Evolutionary conservation across 64 coral and sea anemone species (phyloP), one percentile per base, ranked within the genome.

Genomic region (Stylophora pistillata): DNA sequence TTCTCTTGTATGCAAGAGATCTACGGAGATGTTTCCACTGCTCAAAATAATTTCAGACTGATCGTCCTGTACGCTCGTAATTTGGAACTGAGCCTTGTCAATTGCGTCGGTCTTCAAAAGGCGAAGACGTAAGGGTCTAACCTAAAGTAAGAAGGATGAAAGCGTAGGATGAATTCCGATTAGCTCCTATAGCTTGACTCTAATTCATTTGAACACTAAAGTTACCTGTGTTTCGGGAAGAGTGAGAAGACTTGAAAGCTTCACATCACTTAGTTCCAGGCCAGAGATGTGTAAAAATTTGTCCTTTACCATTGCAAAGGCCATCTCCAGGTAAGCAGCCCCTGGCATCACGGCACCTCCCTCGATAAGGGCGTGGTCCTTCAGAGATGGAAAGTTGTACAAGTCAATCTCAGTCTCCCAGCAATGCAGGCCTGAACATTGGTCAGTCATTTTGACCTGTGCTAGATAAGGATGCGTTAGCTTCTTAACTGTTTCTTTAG

Each of bases 321-420:
- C 91, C 86, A 93, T 93, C 74, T 93, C 91, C 17, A 93, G 23
- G 56, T 94, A 94, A 13, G 66, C 72, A 25, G 87, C 92, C 21
- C 78, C 92, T 20, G 92, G 92, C 77, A 94, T 66, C 32, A 94
- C 81, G 53, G 92, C n/a, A 69, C 87, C 87, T 14, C 92, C 87
- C 68, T 89, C 78, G 4, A n/a, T 34, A 0, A 94, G 29, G 29
- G 92, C 71, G 55, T 94, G 92, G 81, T 94, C 92, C 30, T 83
- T 85, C 21, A 94, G 86, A 31, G 61, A 61, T 76, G 78, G 87
- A 56, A 89, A 89, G 10, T 60, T 75, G 11, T 85, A 30, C 0
- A 89, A 78, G 28, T 94, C 92, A 41, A 94, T 89, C 33, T 94
- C 92, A 76, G 76, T 76, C 23, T 79, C 84, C 92, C 92, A 94